Conservation (phyloP, 2,888 invertebrate species). For the Branchipolynoe longqiensis region DNA sequence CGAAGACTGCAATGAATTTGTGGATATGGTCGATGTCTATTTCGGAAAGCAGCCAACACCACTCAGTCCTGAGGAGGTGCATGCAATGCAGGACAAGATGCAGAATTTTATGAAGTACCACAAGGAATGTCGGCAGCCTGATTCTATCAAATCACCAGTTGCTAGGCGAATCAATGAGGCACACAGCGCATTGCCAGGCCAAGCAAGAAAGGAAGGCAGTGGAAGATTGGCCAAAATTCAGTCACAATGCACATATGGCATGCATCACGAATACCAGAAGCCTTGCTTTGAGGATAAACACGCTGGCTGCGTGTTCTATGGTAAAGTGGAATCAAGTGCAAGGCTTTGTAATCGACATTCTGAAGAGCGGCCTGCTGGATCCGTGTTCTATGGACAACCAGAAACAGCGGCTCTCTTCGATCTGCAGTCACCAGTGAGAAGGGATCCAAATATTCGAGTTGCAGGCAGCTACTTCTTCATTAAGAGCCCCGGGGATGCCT, state of each 20-base stretch:
- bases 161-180: neutral
- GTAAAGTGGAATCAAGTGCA: neutral
- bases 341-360: neutral
- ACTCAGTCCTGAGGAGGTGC: neutral
- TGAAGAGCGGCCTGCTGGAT: neutral
- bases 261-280: neutral
- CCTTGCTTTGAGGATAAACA: neutral
- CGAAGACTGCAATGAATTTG: conserved; percentile 6
- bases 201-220: neutral
- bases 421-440: neutral
- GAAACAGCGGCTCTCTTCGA: neutral
- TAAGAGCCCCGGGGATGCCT: neutral
- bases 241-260: neutral
- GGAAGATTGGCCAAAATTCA: neutral
- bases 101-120: neutral
- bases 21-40: neutral
- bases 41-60: conserved; percentile 25
- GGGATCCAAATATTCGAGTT: neutral
- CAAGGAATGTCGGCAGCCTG: neutral
- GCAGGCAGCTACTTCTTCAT: conserved; percentile 8
- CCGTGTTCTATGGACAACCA: neutral
- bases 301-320: conserved; percentile 39
- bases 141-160: neutral
- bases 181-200: neutral
- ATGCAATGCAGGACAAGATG: neutral